phyloP scores from a whole-genome alignment of 2,888 invertebrate species.

The Escarpia spicata region DNA sequence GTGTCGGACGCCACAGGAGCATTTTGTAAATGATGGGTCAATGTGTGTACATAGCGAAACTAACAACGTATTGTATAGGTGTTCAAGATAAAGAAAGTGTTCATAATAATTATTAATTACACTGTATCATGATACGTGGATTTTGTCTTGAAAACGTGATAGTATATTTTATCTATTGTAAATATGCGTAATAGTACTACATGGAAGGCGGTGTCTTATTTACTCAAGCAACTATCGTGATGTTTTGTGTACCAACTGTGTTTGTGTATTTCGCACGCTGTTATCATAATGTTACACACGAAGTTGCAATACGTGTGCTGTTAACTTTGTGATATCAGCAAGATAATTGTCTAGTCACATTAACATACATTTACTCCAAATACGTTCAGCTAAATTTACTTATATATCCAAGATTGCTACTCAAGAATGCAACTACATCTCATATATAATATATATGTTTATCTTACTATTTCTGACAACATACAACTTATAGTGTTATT shows the following conservation, averaged over 20 bases:
- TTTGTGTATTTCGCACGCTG: not conserved
- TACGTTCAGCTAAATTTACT: not conserved
- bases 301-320: not conserved
- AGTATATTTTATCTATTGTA: not conserved
- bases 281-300: not conserved
- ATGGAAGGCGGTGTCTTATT: too few species aligned
- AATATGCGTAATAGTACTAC: not conserved
- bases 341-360: not conserved
- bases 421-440: too few species aligned
- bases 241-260: not conserved
- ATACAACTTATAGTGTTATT: not conserved
- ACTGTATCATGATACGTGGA: not conserved
- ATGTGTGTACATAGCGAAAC: too few species aligned
- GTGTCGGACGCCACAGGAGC: too few species aligned
- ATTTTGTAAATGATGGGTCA: too few species aligned
- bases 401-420: not conserved
- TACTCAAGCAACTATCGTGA: not conserved
- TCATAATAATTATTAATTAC: too few species aligned
- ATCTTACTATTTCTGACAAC: not conserved
- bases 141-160: not conserved
- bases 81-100: too few species aligned
- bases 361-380: not conserved
- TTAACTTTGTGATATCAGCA: not conserved
- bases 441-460: not conserved
- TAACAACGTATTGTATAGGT: too few species aligned